phyloP scores from a whole-genome alignment of 2,888 invertebrate genomes.

The Selenia dentaria region DNA sequence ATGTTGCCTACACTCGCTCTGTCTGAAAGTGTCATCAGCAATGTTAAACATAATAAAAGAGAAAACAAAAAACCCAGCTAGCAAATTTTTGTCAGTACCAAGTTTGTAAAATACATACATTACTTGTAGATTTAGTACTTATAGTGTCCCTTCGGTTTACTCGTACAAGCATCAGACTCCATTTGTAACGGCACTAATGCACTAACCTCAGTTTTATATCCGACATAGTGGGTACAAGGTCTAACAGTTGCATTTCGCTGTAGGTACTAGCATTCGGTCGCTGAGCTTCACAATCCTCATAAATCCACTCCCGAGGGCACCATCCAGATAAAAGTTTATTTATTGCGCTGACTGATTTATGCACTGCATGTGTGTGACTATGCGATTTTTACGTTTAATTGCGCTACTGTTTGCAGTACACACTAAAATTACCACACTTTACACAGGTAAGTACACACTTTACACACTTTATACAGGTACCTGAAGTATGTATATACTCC shows the following conservation, averaged over 20 bases:
- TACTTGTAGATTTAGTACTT: too few species aligned
- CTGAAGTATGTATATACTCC: too few species aligned
- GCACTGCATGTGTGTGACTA: slow-evolving; percentile 49
- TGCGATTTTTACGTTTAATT: slow-evolving; percentile 36
- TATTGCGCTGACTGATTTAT: slow-evolving; percentile 63
- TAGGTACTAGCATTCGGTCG: slow-evolving; percentile 32
- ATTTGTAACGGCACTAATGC: too few species aligned
- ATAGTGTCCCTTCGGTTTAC: too few species aligned
- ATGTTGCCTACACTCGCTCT: too few species aligned
- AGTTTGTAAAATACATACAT: too few species aligned
- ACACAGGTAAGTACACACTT: too few species aligned
- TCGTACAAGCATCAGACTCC: too few species aligned
- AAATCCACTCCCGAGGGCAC: slow-evolving; percentile 61
- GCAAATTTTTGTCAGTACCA: too few species aligned
- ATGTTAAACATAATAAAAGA: too few species aligned
- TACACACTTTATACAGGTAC: neutral
- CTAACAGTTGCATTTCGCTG: slow-evolving; percentile 9
- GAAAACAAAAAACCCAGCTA: too few species aligned
- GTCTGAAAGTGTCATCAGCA: too few species aligned
- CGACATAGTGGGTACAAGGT: neutral
- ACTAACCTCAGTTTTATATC: neutral
- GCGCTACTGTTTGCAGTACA: slow-evolving; percentile 17
- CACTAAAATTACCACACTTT: slow-evolving; percentile 9
- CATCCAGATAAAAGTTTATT: slow-evolving; percentile 69
- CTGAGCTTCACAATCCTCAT: slow-evolving; percentile 55